These are phyloP conservation scores for Todiramphus chloris DNA, from an alignment of 2,113 vertebrate genomes.

Conservation along the genomic window DNA sequence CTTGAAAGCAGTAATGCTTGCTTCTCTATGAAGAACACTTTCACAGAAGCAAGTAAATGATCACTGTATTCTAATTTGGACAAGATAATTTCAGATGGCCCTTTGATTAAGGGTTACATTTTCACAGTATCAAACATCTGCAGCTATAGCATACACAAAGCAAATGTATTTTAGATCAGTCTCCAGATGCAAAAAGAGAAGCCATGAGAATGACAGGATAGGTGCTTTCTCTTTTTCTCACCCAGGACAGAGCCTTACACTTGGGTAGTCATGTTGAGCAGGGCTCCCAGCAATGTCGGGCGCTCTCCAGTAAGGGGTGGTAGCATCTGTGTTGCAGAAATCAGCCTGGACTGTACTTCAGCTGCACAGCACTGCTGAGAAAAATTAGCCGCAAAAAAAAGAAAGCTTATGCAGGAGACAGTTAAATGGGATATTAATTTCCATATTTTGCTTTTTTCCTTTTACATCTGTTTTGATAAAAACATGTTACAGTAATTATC, in stretches of 20 bases:
- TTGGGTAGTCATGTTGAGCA: rapidly evolving
- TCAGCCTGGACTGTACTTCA: neutral
- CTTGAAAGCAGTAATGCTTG: neutral
- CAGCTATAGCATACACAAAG: neutral
- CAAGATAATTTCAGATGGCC: neutral
- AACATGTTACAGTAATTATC: neutral
- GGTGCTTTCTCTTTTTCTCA: neutral
- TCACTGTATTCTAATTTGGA: neutral
- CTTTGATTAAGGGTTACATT: neutral
- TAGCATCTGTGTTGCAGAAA: neutral
- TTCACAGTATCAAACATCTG: neutral
- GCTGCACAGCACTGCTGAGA: rapidly evolving
- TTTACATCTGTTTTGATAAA: neutral
- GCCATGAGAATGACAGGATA: neutral
- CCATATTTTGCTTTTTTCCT: neutral
- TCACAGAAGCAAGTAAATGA: neutral
- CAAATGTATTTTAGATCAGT: neutral
- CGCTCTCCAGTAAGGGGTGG: constrained; percentile 19
- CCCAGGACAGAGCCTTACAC: neutral
- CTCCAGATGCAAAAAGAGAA: neutral
- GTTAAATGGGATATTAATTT: neutral
- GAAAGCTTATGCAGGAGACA: neutral
- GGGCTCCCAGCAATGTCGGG: neutral
- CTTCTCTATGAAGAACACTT: neutral
- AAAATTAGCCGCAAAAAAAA: neutral